Conservation (phyloP, 2,888 invertebrate species). For the Tachina lurida region DNA sequence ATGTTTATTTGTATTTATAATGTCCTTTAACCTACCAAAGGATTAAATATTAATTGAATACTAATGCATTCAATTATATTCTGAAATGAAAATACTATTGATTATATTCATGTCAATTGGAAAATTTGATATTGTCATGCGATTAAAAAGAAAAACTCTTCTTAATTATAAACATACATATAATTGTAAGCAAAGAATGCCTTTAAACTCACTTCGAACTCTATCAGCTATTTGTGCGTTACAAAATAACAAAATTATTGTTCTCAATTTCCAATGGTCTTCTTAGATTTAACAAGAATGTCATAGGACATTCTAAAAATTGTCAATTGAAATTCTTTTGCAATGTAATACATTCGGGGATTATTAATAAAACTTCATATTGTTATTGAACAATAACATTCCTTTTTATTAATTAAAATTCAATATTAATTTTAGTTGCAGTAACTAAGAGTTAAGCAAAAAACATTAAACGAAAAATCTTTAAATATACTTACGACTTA, state of each 20-base stretch:
- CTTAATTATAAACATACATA: too few species aligned
- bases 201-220: too few species aligned
- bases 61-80: conserved; percentile 10
- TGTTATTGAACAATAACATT: background rate
- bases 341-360: background rate
- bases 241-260: background rate
- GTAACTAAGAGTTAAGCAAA: background rate
- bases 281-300: background rate
- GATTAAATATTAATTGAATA: conserved; percentile 8
- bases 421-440: background rate
- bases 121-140: background rate
- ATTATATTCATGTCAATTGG: background rate
- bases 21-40: background rate
- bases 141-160: too few species aligned
- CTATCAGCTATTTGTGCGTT: background rate
- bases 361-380: background rate
- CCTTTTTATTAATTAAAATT: conserved; percentile 1
- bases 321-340: background rate
- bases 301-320: background rate
- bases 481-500: background rate
- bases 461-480: background rate
- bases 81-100: background rate
- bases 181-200: too few species aligned
- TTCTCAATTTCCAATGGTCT: background rate
- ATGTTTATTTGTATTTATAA: background rate